These are phyloP conservation scores for Polia nebulosa DNA, from an alignment of 2,888 invertebrate genomes.

Conservation along the genomic window DNA sequence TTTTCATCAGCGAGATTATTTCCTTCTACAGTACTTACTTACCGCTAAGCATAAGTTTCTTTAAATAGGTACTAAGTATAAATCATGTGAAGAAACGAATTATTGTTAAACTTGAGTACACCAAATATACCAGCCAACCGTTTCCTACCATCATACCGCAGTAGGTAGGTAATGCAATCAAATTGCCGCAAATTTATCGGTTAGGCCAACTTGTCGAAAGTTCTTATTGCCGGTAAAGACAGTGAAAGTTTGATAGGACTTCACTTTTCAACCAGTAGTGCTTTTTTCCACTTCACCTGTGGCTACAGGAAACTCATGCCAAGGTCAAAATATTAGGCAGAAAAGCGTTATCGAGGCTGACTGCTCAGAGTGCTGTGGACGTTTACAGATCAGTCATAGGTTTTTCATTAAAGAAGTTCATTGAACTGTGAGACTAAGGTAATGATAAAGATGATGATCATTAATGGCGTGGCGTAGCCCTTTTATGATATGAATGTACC, in stretches of 20 bases:
- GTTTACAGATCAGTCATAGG: background rate
- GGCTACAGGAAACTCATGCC: background rate
- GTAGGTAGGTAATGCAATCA: background rate
- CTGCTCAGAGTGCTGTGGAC: background rate
- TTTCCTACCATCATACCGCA: background rate
- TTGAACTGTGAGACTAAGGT: background rate
- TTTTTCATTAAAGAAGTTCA: background rate
- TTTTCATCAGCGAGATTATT: background rate
- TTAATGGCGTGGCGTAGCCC: background rate
- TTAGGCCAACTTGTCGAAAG: background rate
- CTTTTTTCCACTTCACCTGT: background rate
- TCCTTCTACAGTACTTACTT: background rate
- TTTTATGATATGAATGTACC: background rate
- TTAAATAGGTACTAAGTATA: background rate
- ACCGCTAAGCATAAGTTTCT: background rate
- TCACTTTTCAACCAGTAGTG: background rate
- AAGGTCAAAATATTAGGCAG: background rate
- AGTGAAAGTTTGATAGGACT: background rate
- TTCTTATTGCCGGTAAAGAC: background rate
- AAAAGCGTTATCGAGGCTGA: background rate
- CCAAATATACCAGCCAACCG: slow-evolving; percentile 21
- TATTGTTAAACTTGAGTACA: slow-evolving; percentile 16
- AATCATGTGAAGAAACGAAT: slow-evolving; percentile 32
- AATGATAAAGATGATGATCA: background rate
- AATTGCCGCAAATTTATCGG: slow-evolving; percentile 2